A percentile compares a stretch with the other conserved stretches of the same genome.
phyloP scores from a whole-genome alignment of 2,888 invertebrate genomes.

The Eupeodes latifasciatus region DNA sequence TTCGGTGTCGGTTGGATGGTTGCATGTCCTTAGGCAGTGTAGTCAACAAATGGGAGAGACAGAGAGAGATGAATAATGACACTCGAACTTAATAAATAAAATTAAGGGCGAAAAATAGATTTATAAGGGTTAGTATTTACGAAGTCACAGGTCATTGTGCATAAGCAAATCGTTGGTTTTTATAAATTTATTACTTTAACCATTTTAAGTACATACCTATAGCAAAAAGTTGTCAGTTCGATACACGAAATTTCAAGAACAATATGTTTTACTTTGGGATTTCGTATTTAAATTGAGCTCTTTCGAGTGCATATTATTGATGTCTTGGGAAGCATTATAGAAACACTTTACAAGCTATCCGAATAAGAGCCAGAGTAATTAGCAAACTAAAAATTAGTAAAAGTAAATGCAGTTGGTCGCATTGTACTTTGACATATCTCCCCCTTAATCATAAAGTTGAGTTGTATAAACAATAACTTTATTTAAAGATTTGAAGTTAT shows the following conservation, averaged over 20 bases:
- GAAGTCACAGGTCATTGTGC: slow-evolving; percentile 46
- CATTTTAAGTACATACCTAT: background rate
- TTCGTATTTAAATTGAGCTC: background rate
- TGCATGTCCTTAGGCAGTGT: slow-evolving; percentile 38
- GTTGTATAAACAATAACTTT: too few relatives aligned
- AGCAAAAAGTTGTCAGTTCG: background rate
- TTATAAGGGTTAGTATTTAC: slow-evolving; percentile 32
- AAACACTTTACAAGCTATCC: too few relatives aligned
- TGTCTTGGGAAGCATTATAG: too few relatives aligned
- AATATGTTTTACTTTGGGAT: background rate
- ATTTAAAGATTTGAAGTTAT: too few relatives aligned
- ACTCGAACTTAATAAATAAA: slow-evolving; percentile 50
- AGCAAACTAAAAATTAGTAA: too few relatives aligned
- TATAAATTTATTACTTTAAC: slow-evolving; percentile 27
- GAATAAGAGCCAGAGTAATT: too few relatives aligned
- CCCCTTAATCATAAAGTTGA: too few relatives aligned
- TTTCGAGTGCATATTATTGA: too few relatives aligned
- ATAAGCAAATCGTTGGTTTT: slow-evolving; percentile 34
- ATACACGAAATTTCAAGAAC: background rate
- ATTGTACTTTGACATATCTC: too few relatives aligned
- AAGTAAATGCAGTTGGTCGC: too few relatives aligned
- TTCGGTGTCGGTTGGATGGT: slow-evolving; percentile 14
- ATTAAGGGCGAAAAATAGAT: slow-evolving; percentile 40
- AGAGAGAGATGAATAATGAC: slow-evolving; percentile 35
- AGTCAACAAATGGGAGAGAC: background rate